Conservation (phyloP, 2,797 vertebrate species). For the Acomys russatus region DNA sequence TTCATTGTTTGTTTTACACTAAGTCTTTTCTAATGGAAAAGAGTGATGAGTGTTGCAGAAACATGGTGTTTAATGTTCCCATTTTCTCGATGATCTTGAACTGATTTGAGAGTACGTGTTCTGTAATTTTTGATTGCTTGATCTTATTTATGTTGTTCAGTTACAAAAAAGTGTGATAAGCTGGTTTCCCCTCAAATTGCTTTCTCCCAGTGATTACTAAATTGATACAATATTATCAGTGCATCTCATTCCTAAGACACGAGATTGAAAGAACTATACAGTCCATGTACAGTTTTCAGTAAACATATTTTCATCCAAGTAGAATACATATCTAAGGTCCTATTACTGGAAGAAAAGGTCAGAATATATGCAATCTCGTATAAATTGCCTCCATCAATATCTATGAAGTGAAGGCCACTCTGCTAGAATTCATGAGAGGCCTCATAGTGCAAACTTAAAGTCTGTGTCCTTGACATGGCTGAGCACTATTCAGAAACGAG, state of each 20-base stretch:
- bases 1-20: background rate
- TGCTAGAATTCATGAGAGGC: background rate
- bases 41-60: background rate
- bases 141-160: background rate
- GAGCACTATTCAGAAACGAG: background rate
- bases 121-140: background rate
- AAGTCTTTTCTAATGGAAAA: background rate
- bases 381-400: background rate
- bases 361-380: background rate
- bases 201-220: background rate
- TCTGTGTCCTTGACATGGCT: background rate
- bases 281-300: background rate
- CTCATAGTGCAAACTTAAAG: fast-evolving
- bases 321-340: background rate
- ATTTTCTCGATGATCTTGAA: background rate
- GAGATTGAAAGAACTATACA: background rate
- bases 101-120: background rate
- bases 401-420: background rate
- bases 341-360: background rate
- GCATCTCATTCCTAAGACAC: background rate
- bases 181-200: background rate
- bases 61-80: background rate
- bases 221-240: background rate
- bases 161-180: background rate
- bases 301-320: background rate